Conservation (phyloP, 2,888 invertebrate genomes). For the Trisateles emortualis region DNA sequence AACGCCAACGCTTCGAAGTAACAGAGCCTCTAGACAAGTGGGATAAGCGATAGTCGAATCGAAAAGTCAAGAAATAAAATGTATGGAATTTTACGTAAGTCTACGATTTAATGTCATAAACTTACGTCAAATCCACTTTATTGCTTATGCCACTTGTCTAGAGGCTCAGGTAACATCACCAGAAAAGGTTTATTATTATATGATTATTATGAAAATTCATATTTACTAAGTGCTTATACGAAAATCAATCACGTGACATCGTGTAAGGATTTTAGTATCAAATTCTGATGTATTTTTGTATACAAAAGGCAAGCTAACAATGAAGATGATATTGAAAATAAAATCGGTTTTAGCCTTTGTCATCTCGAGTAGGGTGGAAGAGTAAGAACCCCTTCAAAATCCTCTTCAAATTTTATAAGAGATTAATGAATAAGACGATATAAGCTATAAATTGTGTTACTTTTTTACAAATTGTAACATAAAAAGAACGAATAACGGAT, state of each 20-base stretch:
- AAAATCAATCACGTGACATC: conserved; percentile 32
- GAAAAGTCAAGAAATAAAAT: too few species aligned
- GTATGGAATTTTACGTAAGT: too few species aligned
- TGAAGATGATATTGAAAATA: conserved; percentile 15
- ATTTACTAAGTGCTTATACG: conserved; percentile 26
- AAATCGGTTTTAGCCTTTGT: conserved; percentile 10
- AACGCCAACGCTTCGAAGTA: too few species aligned
- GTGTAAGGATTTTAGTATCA: conserved; percentile 19
- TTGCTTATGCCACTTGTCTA: conserved; percentile 34
- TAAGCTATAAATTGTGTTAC: background rate
- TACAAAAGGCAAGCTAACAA: conserved; percentile 10
- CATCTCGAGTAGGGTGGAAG: conserved; percentile 6
- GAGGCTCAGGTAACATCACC: conserved; percentile 24
- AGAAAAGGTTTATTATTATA: too few species aligned
- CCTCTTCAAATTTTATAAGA: background rate
- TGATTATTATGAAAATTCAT: conserved; percentile 30
- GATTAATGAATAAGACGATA: background rate
- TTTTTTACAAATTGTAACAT: background rate
- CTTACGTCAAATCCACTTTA: too few species aligned
- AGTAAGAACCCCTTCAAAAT: background rate
- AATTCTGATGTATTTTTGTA: conserved; percentile 15
- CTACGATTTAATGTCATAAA: too few species aligned
- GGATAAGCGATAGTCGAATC: too few species aligned
- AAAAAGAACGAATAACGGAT: background rate
- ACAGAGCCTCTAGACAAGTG: too few species aligned